phyloP scores from a whole-genome alignment of 2,113 vertebrate genomes.

The Herpetotheres cachinnans region DNA sequence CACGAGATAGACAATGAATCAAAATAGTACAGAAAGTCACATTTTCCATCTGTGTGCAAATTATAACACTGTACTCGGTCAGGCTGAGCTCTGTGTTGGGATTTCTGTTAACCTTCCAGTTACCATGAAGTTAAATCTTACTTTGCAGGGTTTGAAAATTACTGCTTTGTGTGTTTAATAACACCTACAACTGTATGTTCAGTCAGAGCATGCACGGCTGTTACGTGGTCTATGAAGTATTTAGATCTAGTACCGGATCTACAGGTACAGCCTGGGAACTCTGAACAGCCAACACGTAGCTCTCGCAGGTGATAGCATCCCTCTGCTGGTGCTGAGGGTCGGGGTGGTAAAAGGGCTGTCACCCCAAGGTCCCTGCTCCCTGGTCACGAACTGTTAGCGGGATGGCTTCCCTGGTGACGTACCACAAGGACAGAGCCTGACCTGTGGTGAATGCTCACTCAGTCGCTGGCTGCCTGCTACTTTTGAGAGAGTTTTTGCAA shows the following conservation, averaged over 20 bases:
- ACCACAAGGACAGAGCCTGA: neutral
- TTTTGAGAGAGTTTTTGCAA: neutral
- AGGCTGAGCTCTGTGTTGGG: neutral
- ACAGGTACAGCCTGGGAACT: neutral
- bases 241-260: neutral
- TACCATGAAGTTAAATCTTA: neutral
- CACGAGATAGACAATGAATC: neutral
- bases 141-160: neutral
- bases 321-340: no score
- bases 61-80: neutral
- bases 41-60: neutral
- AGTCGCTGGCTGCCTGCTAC: neutral
- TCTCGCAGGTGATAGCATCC: accelerated
- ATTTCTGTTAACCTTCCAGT: neutral
- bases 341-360: neutral
- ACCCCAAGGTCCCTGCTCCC: accelerated
- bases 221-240: accelerated
- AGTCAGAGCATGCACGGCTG: accelerated
- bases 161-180: neutral
- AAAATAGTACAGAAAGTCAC: neutral
- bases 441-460: neutral
- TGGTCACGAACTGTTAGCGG: accelerated
- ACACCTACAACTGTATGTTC: neutral
- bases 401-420: neutral
- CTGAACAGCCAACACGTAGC: accelerated